These are phyloP conservation scores for Axis porcinus DNA, from an alignment of 2,113 vertebrate species.

Conservation along the genomic window DNA sequence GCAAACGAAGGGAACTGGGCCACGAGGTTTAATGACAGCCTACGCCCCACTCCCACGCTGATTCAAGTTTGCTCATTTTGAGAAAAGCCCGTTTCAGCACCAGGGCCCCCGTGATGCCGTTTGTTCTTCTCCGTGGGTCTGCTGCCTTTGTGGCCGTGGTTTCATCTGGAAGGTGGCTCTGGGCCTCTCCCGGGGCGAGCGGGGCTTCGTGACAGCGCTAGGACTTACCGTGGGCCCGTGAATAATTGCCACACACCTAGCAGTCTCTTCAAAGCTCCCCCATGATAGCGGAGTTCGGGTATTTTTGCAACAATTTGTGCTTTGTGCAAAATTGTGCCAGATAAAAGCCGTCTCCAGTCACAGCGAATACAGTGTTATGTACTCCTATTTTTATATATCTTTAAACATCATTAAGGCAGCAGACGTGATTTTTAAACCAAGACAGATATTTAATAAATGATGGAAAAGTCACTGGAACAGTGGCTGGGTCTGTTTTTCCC, in stretches of 20 bases:
- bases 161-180: conserved; percentile 26
- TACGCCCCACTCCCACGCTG: background rate
- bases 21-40: conserved; percentile 33
- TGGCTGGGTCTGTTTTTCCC: accelerated
- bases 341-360: background rate
- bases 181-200: background rate
- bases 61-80: conserved; percentile 2
- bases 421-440: background rate
- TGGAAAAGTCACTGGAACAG: accelerated
- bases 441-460: background rate
- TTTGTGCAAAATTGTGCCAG: conserved; percentile 12
- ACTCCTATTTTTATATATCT: background rate
- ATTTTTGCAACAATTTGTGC: background rate
- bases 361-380: background rate
- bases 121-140: background rate
- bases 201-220: background rate
- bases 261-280: background rate
- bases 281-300: background rate
- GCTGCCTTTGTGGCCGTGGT: background rate
- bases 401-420: background rate
- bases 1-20: background rate
- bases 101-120: accelerated
- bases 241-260: background rate
- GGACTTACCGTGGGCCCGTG: background rate
- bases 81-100: background rate